phyloP scores from a whole-genome alignment of 2,113 vertebrate species.

The Pagrus major region DNA sequence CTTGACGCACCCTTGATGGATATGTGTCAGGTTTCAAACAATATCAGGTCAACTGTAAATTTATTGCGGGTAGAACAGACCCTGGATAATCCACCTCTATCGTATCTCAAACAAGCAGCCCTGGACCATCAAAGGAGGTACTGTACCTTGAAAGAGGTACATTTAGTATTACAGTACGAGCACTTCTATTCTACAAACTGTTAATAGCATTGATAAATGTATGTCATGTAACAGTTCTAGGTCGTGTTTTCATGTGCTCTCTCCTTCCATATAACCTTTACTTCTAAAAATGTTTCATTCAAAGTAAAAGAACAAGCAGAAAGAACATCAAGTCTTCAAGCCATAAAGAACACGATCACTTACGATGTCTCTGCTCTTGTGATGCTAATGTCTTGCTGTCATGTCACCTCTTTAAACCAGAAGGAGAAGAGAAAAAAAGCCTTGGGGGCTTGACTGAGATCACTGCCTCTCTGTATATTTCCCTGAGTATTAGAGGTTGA shows the following conservation, averaged over 20 bases:
- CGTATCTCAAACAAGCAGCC: not conserved
- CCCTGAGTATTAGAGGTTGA: slow-evolving; percentile 37
- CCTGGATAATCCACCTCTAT: not conserved
- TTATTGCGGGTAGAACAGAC: no score
- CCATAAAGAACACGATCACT: slow-evolving; percentile 7
- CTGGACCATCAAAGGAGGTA: not conserved
- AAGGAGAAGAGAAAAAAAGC: not conserved
- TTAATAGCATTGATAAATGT: not conserved
- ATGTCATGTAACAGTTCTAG: not conserved
- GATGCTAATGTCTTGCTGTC: slow-evolving; percentile 49
- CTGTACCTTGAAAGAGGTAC: not conserved
- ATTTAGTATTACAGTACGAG: not conserved
- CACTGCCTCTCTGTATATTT: slow-evolving; percentile 48
- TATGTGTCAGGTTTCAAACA: no score
- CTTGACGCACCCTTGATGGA: no score
- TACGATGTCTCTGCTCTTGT: slow-evolving; percentile 28
- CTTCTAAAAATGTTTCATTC: slow-evolving; percentile 1
- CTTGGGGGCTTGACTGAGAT: slow-evolving; percentile 45
- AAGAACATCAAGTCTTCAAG: slow-evolving; percentile 18
- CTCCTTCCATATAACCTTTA: not conserved
- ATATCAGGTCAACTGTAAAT: no score
- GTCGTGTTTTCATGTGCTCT: not conserved
- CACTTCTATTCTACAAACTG: not conserved
- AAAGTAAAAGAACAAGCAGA: slow-evolving; percentile 13
- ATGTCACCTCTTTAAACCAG: slow-evolving; percentile 31